Evolutionary conservation across 1,140 invertebrate genomes (phyloP), one percentile per base, ranked within the genome.

Genomic region (Drosophila kohkoa): DNA sequence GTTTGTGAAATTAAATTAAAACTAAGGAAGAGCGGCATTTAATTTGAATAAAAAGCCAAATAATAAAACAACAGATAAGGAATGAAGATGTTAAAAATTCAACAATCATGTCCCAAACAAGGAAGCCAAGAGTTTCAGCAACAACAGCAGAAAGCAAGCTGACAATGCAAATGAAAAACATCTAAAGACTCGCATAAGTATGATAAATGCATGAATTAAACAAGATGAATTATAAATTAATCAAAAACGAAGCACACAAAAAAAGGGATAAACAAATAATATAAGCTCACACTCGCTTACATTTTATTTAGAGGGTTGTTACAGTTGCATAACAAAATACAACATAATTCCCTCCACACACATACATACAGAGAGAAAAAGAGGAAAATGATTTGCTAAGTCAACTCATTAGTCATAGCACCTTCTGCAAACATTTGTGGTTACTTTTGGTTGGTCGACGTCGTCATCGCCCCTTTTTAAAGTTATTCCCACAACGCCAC

Each of bases 341-440:
- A 62, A 63, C 30, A 35, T 60, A 54, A 73, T 67, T 54, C 64
- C 46, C 55, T 46, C 32, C 13, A 15, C 15, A 15, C 15, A 15
- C 15, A 15, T 1, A n/a, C 3, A 41, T 3, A 35, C 5, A 4
- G 32, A 5, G 15, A 5, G 15, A 54, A 35, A 52, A 52, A 8
- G 59, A 43, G 38, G 52, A 38, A 66, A 66, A 43, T 49, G 25
- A 13, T 38, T 57, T 62, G 60, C 38, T 68, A 86, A 88, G 79
- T 80, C 82, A 82, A 73, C 75, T 81, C 82, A 87, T 87, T 87
- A 87, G 82, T 87, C 82, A 87, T 79, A 48, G 72, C 72, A 75
- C 43, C 57, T 70, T 70, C 32, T 75, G 72, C 66, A 70, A 57
- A 70, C 51, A 68, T 43, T 63, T 63, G 45, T 35, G 51, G 43